Conservation (phyloP, 2,113 vertebrate genomes). For the Anser brachyrhynchus region DNA sequence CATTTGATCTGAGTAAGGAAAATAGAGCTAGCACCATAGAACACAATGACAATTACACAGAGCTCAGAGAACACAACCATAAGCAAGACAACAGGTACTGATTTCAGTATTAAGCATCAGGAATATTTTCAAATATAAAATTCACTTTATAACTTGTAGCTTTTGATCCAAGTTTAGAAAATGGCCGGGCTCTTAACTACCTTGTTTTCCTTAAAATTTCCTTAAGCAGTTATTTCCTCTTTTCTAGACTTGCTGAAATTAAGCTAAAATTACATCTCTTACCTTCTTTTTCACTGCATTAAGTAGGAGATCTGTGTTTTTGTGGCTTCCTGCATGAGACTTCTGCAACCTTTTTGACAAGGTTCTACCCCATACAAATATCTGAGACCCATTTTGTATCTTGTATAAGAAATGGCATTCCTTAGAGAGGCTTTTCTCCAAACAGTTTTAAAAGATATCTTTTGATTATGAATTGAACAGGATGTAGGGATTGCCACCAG, state of each 20-base stretch:
- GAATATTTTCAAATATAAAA: conserved; percentile 8
- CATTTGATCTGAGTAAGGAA: neutral
- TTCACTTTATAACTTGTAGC: neutral
- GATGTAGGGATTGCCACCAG: conserved; percentile 23
- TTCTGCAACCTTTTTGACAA: neutral
- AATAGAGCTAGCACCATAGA: neutral
- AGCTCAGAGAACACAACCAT: neutral
- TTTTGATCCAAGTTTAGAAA: neutral
- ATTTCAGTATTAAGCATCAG: neutral
- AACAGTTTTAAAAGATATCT: conserved; percentile 31
- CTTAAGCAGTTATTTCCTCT: neutral
- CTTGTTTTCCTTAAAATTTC: neutral
- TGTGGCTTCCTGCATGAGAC: neutral
- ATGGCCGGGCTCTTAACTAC: neutral
- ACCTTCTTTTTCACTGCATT: neutral
- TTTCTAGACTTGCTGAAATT: neutral
- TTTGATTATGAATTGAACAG: conserved; percentile 53
- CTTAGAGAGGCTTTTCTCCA: neutral
- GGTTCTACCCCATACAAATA: neutral
- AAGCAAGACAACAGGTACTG: neutral
- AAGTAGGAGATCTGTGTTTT: neutral
- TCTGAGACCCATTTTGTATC: neutral
- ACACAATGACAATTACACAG: neutral
- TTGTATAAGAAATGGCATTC: neutral
- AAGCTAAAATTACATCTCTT: conserved; percentile 24